Percentiles rank a stretch among this genome's conserved stretches.
Conservation (phyloP, 2,888 invertebrate species). For the Gastrophysa polygoni region DNA sequence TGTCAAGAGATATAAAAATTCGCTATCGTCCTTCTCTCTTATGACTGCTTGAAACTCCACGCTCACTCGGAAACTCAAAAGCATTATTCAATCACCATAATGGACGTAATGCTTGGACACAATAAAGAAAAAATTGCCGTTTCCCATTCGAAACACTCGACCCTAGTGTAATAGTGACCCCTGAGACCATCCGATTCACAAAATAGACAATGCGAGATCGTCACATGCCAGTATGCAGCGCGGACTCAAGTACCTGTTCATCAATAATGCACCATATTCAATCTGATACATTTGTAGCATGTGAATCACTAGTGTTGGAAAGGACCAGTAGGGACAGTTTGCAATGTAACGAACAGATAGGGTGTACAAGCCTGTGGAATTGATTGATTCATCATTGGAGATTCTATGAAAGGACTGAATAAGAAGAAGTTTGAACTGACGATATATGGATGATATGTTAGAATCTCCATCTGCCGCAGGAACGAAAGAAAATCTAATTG, state of each 20-base stretch:
- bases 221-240: slow-evolving; percentile 37
- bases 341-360: not conserved
- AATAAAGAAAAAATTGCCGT: slow-evolving; percentile 12
- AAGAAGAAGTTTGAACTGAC: too few species aligned
- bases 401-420: too few species aligned
- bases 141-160: slow-evolving; percentile 11
- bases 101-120: not conserved
- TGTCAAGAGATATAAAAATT: too few species aligned
- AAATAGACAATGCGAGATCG: slow-evolving; percentile 12
- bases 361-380: not conserved
- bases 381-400: too few species aligned
- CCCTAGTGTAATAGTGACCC: slow-evolving; percentile 23
- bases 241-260: slow-evolving; percentile 56
- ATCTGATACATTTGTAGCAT: slow-evolving; percentile 55
- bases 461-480: too few species aligned
- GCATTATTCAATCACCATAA: not conserved
- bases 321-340: slow-evolving; percentile 13
- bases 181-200: slow-evolving; percentile 14
- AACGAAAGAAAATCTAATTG: too few species aligned
- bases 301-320: slow-evolving; percentile 44
- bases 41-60: not conserved
- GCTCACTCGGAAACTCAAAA: not conserved
- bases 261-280: slow-evolving; percentile 56
- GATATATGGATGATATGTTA: too few species aligned
- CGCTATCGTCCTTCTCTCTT: slow-evolving; percentile 15